phyloP scores from a whole-genome alignment of 2,113 vertebrate genomes.

The Phoenicopterus ruber region DNA sequence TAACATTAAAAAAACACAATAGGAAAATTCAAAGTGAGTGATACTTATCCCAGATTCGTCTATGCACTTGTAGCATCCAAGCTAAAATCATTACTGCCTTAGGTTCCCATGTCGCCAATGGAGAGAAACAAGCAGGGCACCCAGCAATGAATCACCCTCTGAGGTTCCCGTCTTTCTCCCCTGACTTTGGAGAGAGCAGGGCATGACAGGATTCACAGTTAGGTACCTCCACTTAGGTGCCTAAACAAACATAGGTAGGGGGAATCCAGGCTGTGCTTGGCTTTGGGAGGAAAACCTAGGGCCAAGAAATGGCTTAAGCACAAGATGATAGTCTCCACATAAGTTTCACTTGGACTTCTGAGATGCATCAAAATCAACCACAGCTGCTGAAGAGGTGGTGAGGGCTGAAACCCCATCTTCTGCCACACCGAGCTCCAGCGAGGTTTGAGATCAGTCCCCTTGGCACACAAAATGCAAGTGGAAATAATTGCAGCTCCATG shows the following conservation, averaged over 20 bases:
- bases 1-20: background rate
- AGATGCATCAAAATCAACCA: background rate
- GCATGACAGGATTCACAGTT: background rate
- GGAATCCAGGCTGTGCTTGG: background rate
- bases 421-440: accelerated
- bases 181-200: background rate
- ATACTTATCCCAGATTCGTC: background rate
- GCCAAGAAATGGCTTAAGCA: background rate
- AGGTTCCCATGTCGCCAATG: background rate
- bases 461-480: background rate
- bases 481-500: background rate
- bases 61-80: background rate
- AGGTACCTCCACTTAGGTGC: background rate
- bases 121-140: background rate
- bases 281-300: background rate
- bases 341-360: background rate
- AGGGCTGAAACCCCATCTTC: background rate
- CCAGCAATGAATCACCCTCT: background rate
- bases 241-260: background rate
- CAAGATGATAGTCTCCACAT: background rate
- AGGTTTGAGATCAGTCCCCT: background rate
- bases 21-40: background rate
- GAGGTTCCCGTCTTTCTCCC: background rate
- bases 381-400: background rate
- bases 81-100: background rate